phyloP scores from a whole-genome alignment of 2,888 invertebrate species.

The Lasioglossum villosulum region DNA sequence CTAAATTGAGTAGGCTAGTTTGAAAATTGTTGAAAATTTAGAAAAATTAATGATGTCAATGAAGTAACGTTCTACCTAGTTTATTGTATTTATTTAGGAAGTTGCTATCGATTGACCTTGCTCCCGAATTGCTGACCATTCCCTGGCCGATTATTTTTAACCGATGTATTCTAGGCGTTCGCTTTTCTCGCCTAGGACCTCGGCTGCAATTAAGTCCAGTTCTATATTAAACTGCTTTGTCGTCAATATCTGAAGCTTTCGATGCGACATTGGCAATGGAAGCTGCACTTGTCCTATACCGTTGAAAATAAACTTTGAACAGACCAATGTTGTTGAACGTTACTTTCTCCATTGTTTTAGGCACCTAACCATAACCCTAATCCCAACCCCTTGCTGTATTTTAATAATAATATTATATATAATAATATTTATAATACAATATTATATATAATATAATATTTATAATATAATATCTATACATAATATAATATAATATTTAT shows the following conservation, averaged over 20 bases:
- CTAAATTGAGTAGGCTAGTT: no score
- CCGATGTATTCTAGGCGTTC: slow-evolving; percentile 49
- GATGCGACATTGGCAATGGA: slow-evolving; percentile 29
- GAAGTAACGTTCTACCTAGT: no score
- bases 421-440: no score
- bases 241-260: background rate
- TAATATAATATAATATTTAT: no score
- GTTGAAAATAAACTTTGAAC: background rate
- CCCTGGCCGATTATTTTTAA: slow-evolving; percentile 67
- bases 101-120: slow-evolving; percentile 69
- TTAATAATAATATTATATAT: no score
- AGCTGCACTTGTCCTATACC: background rate
- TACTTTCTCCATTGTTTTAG: background rate
- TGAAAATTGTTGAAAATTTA: no score
- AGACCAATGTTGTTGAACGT: rapidly evolving
- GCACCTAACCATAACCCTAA: no score
- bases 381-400: no score
- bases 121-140: slow-evolving; percentile 61
- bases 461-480: no score
- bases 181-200: slow-evolving; percentile 8
- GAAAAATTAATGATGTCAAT: no score
- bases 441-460: no score
- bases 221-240: slow-evolving; percentile 32
- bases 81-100: slow-evolving; percentile 49
- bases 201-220: slow-evolving; percentile 11